Conservation (phyloP, 2,797 vertebrate genomes). For the Columba guinea region DNA sequence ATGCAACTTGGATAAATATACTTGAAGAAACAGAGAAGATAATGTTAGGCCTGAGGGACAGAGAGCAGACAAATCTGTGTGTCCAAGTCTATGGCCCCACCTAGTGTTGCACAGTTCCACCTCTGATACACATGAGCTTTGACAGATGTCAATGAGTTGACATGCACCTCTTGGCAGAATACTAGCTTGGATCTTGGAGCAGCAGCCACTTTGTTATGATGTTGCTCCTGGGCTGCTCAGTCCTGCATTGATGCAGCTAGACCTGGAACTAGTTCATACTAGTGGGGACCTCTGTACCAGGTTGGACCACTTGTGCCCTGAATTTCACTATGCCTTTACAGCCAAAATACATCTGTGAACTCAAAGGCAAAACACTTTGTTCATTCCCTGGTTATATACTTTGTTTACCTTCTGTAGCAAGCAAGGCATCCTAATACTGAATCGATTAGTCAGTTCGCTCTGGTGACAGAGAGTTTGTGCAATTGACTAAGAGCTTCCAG, state of each 20-base stretch:
- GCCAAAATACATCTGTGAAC: background rate
- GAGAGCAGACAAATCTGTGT: background rate
- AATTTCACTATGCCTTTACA: background rate
- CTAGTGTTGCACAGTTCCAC: background rate
- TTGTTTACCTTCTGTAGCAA: background rate
- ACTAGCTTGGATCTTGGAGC: background rate
- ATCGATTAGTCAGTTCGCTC: background rate
- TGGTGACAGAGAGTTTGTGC: background rate
- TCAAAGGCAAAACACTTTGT: background rate
- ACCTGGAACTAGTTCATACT: background rate
- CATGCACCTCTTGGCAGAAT: background rate
- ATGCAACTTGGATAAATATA: fast-evolving
- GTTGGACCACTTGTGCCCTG: background rate
- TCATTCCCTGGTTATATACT: background rate
- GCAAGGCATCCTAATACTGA: background rate
- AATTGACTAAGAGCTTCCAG: background rate
- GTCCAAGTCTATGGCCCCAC: background rate
- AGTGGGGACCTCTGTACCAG: background rate
- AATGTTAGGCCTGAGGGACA: background rate
- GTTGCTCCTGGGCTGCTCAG: background rate
- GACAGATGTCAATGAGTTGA: background rate
- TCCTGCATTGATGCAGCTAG: background rate
- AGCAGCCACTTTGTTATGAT: background rate
- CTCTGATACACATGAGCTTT: background rate
- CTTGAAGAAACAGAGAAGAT: background rate